Percentiles rank a stretch among this genome's conserved stretches.
Evolutionary conservation across 2,797 vertebrate genomes (phyloP).

Genomic region (Pelobates cultripes): DNA sequence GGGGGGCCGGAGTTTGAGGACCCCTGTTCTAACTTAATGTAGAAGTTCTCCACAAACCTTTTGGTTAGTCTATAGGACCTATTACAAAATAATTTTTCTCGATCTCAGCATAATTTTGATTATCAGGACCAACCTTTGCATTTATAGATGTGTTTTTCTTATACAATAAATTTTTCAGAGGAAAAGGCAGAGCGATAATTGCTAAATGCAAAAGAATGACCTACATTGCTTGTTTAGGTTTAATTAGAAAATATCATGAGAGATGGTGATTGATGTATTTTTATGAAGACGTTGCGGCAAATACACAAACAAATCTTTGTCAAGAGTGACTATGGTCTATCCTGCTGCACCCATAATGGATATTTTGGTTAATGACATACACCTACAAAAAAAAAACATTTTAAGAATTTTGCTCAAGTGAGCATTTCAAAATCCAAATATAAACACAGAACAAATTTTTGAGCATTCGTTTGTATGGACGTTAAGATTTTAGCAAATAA

Average conservation of each 20-base stretch:
- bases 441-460: conserved; percentile 9
- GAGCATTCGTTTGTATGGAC: conserved; percentile 19
- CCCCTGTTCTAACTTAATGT: too few relatives aligned
- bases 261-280: not conserved
- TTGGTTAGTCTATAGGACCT: not conserved
- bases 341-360: too few relatives aligned
- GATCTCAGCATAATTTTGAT: not conserved
- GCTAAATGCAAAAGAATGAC: not conserved
- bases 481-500: conserved; percentile 30
- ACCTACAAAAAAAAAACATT: not conserved
- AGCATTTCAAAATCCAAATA: conserved; percentile 22
- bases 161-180: too few relatives aligned
- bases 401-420: conserved; percentile 6
- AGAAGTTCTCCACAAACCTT: too few relatives aligned
- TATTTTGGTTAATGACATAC: not conserved
- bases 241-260: not conserved
- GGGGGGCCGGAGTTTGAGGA: too few relatives aligned
- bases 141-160: too few relatives aligned
- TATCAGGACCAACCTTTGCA: not conserved
- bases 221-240: not conserved
- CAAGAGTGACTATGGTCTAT: not conserved
- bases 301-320: not conserved
- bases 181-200: not conserved
- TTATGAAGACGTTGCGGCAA: not conserved
- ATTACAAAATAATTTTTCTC: too few relatives aligned